Evolutionary conservation across 2,888 invertebrate genomes (phyloP).

Genomic region (Horisme vitalbata): DNA sequence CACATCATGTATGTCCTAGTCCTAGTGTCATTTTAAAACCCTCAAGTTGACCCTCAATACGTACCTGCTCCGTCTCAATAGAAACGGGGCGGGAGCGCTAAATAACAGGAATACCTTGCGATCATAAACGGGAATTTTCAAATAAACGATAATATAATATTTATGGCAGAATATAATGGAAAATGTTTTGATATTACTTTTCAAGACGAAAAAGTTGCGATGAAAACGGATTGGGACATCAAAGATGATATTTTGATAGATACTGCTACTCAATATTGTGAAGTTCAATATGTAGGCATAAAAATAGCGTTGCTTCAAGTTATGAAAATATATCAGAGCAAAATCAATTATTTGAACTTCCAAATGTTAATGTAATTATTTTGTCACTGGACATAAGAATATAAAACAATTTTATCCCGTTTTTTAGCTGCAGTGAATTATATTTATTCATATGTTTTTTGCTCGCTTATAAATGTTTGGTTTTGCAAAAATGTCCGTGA

Average conservation of each 20-base stretch:
- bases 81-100: constrained; percentile 42
- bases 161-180: constrained; percentile 41
- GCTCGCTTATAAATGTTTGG: no score
- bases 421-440: no score
- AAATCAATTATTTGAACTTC: no score
- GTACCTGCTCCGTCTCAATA: constrained; percentile 35
- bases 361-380: no score
- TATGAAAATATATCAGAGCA: no score
- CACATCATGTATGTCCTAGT: no score
- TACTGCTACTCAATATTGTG: neutral
- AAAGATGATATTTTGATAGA: constrained; percentile 4
- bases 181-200: constrained; percentile 27
- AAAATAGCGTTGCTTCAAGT: no score
- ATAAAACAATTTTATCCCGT: no score
- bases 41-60: constrained; percentile 1
- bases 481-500: no score
- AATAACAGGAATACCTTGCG: constrained; percentile 49
- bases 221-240: constrained; percentile 13
- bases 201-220: constrained; percentile 17
- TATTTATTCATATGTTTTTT: no score
- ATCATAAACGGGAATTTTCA: constrained; percentile 47
- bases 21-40: neutral
- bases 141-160: constrained; percentile 47
- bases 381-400: no score
- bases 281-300: no score